These are phyloP conservation scores for Heliconius melpomene DNA, from an alignment of 1,140 invertebrate genomes.

Conservation along the genomic window DNA sequence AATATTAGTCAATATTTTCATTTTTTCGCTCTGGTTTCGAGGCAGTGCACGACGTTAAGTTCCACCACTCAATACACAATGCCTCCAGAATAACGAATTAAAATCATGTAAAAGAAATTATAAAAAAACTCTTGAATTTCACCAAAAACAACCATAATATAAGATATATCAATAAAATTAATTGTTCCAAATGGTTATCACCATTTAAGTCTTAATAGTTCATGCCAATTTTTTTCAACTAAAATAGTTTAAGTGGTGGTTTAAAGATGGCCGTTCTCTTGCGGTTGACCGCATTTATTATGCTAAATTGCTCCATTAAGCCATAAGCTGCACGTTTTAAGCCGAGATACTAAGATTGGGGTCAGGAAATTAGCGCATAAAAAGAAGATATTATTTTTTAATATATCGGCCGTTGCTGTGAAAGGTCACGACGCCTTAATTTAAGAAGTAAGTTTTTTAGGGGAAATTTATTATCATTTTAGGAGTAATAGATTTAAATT, in stretches of 20 bases:
- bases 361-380: conserved; percentile 41
- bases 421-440: not conserved
- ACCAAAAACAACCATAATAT: too few species aligned
- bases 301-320: conserved; percentile 64
- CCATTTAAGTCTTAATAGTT: conserved; percentile 2
- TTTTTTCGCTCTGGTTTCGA: too few species aligned
- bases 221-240: conserved; percentile 25
- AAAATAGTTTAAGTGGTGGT: conserved; percentile 40
- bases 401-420: conserved; percentile 17
- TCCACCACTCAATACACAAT: not conserved
- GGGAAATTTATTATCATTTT: not conserved
- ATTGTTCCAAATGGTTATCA: not conserved
- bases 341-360: conserved; percentile 46
- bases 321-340: conserved; percentile 57
- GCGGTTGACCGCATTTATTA: conserved; percentile 55
- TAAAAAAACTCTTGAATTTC: too few species aligned
- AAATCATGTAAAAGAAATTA: too few species aligned
- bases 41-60: too few species aligned
- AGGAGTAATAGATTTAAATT: too few species aligned
- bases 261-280: conserved; percentile 45
- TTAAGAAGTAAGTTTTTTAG: not conserved
- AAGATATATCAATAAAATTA: not conserved
- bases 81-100: too few species aligned
- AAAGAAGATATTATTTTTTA: conserved; percentile 30
- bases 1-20: too few species aligned